Conservation (phyloP, 2,888 invertebrate genomes). For the Lasioglossum pauxillum region DNA sequence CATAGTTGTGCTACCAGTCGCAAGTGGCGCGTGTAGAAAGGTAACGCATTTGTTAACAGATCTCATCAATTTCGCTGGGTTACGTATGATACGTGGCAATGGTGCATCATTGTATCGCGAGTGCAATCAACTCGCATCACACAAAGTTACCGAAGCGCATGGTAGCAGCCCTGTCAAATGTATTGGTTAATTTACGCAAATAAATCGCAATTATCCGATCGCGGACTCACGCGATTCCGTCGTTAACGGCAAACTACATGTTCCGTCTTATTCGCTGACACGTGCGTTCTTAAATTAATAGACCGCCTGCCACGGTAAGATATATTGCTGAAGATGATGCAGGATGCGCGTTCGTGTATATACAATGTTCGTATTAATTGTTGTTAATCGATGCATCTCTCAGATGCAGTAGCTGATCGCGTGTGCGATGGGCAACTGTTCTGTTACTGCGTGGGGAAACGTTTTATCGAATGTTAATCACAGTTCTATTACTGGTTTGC, state of each 20-base stretch:
- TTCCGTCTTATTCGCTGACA: conserved; percentile 42
- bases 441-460: neutral
- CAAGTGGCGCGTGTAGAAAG: neutral
- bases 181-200: conserved; percentile 61
- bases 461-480: neutral
- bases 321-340: conserved; percentile 48
- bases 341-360: conserved; percentile 14
- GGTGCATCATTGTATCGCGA: conserved; percentile 33
- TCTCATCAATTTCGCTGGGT: neutral
- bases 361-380: conserved; percentile 37
- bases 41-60: neutral
- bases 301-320: conserved; percentile 28
- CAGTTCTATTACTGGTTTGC: neutral
- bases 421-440: neutral
- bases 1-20: neutral
- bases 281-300: conserved; percentile 57
- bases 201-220: conserved; percentile 67
- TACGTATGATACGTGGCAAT: neutral
- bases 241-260: conserved; percentile 47
- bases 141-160: conserved; percentile 41
- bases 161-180: conserved; percentile 35
- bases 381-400: conserved; percentile 24
- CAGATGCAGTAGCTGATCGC: neutral
- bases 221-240: conserved; percentile 51
- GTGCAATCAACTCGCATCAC: conserved; percentile 44